Percentiles rank a stretch among this genome's conserved stretches.
These are phyloP conservation scores for Drosophila borealis DNA, from an alignment of 2,888 invertebrate genomes.

Conservation along the genomic window DNA sequence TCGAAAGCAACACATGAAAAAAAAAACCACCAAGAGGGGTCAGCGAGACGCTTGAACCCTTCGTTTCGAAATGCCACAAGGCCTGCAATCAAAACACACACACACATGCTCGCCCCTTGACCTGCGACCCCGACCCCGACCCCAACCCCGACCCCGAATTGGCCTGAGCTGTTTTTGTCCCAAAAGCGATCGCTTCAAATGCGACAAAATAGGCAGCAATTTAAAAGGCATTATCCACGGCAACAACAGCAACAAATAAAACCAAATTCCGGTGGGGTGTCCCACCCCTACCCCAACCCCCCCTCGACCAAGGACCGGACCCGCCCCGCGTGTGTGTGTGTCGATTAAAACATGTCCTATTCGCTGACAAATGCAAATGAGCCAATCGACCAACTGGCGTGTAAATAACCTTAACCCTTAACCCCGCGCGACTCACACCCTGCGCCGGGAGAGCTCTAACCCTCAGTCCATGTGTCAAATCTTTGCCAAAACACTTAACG, in stretches of 20 bases:
- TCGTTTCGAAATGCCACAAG: slow-evolving; percentile 18
- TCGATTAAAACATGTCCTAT: slow-evolving; percentile 66
- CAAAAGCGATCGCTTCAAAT: slow-evolving; percentile 72
- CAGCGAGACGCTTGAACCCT: slow-evolving; percentile 16
- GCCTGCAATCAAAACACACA: slow-evolving; percentile 38
- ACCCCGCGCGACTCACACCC: slow-evolving; percentile 28
- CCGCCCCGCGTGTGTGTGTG: slow-evolving; percentile 16
- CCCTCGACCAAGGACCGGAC: slow-evolving; percentile 29
- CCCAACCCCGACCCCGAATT: slow-evolving; percentile 18
- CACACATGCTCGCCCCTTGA: slow-evolving; percentile 44
- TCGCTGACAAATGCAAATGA: slow-evolving; percentile 65
- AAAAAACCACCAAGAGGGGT: slow-evolving; percentile 3
- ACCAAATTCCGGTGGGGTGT: slow-evolving; percentile 28
- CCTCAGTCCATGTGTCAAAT: slow-evolving; percentile 62
- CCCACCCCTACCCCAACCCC: not conserved
- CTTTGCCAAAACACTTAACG: slow-evolving; percentile 75
- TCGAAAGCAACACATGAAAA: slow-evolving; percentile 3
- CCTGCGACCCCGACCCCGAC: slow-evolving; percentile 16
- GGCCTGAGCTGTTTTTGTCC: slow-evolving; percentile 51
- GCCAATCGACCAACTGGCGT: slow-evolving; percentile 51
- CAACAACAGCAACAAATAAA: slow-evolving; percentile 24
- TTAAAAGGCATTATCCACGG: slow-evolving; percentile 63
- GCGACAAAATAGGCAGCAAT: slow-evolving; percentile 70
- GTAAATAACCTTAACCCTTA: slow-evolving; percentile 52
- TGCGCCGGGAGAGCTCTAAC: not conserved